phyloP scores from a whole-genome alignment of 2,888 invertebrate species.

The Plusia festucae region DNA sequence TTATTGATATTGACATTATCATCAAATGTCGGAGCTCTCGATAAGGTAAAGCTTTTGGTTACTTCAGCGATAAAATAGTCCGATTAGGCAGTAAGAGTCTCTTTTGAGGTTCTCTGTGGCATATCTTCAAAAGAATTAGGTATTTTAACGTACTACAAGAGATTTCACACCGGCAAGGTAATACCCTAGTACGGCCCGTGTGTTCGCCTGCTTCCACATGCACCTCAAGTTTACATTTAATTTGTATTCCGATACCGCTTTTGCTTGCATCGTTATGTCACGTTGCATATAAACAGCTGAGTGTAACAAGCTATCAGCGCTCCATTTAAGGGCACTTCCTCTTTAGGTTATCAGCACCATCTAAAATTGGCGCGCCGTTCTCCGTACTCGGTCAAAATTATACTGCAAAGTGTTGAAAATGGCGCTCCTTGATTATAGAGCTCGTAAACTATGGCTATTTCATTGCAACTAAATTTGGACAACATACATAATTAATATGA shows the following conservation, averaged over 20 bases:
- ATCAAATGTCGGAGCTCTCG: too few species aligned
- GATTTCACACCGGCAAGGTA: slow-evolving; percentile 7
- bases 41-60: slow-evolving; percentile 13
- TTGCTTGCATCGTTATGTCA: slow-evolving; percentile 53
- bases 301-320: slow-evolving; percentile 29
- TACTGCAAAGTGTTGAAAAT: slow-evolving; percentile 23
- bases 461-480: slow-evolving; percentile 12
- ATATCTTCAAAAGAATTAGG: neutral
- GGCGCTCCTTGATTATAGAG: neutral
- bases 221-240: slow-evolving; percentile 61
- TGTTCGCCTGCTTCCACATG: slow-evolving; percentile 30
- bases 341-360: slow-evolving; percentile 26
- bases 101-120: neutral
- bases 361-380: slow-evolving; percentile 21
- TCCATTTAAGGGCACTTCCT: slow-evolving; percentile 30
- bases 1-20: too few species aligned
- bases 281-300: slow-evolving; percentile 46
- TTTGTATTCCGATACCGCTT: slow-evolving; percentile 59
- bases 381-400: slow-evolving; percentile 8
- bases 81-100: too few species aligned
- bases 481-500: neutral
- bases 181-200: slow-evolving; percentile 29
- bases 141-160: neutral
- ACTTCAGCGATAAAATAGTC: neutral
- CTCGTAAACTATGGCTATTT: neutral